A percentile compares a stretch with the other conserved stretches of the same genome.
Conservation (phyloP, 2,797 vertebrate species). For the Epinephelus awoara region DNA sequence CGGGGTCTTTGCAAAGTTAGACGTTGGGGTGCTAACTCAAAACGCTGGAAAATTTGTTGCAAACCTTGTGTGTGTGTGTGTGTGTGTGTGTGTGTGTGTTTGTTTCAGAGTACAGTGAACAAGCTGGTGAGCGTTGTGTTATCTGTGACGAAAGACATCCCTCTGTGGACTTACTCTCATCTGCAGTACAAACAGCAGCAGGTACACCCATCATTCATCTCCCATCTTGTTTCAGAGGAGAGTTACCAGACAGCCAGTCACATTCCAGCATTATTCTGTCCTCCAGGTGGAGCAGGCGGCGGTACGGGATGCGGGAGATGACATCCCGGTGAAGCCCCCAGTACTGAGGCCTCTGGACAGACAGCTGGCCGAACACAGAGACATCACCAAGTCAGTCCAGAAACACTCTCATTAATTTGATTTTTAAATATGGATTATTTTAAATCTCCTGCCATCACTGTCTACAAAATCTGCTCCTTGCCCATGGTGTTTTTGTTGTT, state of each 20-base stretch:
- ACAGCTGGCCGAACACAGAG: slow-evolving; percentile 89
- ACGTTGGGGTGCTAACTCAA: too few species aligned
- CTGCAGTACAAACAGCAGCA: slow-evolving; percentile 87
- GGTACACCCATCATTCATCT: slow-evolving; percentile 63
- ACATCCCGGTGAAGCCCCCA: slow-evolving; percentile 79
- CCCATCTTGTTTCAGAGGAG: too few species aligned
- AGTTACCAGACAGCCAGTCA: slow-evolving; percentile 30
- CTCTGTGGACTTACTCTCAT: slow-evolving; percentile 86
- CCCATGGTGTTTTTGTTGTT: too few species aligned
- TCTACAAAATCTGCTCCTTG: too few species aligned
- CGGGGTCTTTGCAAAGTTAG: too few species aligned
- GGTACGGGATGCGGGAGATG: slow-evolving; percentile 81
- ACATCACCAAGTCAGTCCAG: slow-evolving; percentile 84
- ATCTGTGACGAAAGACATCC: slow-evolving; percentile 84
- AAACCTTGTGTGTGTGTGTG: slow-evolving; percentile 1
- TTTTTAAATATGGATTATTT: too few species aligned
- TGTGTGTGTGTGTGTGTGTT: slow-evolving; percentile 34
- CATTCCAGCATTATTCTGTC: not conserved
- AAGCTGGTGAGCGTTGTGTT: slow-evolving; percentile 83
- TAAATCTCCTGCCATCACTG: too few species aligned
- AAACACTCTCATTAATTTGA: too few species aligned
- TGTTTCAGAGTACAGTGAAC: slow-evolving; percentile 84
- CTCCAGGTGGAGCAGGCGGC: slow-evolving; percentile 86
- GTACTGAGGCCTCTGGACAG: slow-evolving; percentile 84
- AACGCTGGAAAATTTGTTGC: too few species aligned